Conservation (phyloP, 2,113 vertebrate species). For the Menidia beryllina region DNA sequence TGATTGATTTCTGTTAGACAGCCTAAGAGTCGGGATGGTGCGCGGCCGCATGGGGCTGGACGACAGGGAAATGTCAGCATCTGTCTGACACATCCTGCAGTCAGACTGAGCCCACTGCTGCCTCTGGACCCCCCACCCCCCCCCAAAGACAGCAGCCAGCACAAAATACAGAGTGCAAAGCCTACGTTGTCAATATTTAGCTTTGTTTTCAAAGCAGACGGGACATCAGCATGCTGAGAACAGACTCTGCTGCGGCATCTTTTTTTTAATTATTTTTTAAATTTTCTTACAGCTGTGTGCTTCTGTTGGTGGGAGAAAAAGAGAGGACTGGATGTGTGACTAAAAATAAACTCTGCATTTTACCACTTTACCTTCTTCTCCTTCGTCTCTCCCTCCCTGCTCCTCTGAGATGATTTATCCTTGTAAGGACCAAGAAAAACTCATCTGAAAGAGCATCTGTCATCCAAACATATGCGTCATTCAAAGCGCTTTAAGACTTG, state of each 20-base stretch:
- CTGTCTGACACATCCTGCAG: slow-evolving; percentile 63
- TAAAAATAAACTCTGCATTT: slow-evolving; percentile 65
- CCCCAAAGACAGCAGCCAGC: neutral
- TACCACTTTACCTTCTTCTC: slow-evolving; percentile 20
- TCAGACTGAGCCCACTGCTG: slow-evolving; percentile 26
- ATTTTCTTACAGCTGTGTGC: neutral
- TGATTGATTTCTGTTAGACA: slow-evolving; percentile 11
- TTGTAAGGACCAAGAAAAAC: neutral
- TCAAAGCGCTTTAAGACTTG: neutral
- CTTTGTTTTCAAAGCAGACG: slow-evolving; percentile 3
- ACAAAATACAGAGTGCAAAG: slow-evolving; percentile 31
- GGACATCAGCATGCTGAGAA: slow-evolving; percentile 1
- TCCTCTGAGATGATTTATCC: slow-evolving; percentile 23
- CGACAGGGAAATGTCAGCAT: slow-evolving; percentile 42
- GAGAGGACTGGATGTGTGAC: slow-evolving; percentile 25
- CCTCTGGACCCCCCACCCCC: slow-evolving; percentile 8
- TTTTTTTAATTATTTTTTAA: too few species aligned
- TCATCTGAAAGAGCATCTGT: slow-evolving; percentile 24
- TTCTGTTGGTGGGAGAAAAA: slow-evolving; percentile 2
- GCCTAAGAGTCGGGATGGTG: neutral
- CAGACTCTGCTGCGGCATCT: neutral
- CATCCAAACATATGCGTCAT: slow-evolving; percentile 34
- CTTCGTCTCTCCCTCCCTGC: slow-evolving; percentile 48
- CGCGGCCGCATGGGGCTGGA: slow-evolving; percentile 9
- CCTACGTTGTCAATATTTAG: slow-evolving; percentile 1